Evolutionary conservation across 1,140 invertebrate species (phyloP), one percentile per base, ranked within the genome.

Genomic region (Goniozus legneri): DNA sequence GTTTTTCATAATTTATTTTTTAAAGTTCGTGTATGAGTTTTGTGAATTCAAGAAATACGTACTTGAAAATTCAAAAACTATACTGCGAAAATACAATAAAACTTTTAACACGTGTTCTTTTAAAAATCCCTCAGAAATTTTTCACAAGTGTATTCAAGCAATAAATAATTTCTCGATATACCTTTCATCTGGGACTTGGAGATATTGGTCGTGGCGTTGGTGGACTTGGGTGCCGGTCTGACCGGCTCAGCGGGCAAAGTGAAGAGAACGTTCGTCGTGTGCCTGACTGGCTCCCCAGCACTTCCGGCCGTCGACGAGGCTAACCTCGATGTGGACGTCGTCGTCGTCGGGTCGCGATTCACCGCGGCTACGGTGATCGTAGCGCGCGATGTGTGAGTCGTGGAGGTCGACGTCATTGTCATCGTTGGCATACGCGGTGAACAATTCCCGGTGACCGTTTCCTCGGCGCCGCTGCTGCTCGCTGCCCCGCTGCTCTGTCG

Each of bases 151-250:
- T n/a, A n/a, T n/a, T n/a, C n/a, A n/a, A n/a, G n/a, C n/a, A n/a
- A n/a, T n/a, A n/a, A n/a, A n/a, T n/a, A n/a, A n/a, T n/a, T n/a
- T n/a, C n/a, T n/a, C n/a, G n/a, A n/a, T 10, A 27, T 4, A 27
- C 84, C 85, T 73, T 86, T 86, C 86, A 89, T 87, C 61, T 89
- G 86, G 1, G 84, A 84, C 58, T 84, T 83, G 12, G 83, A 84
- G 50, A 88, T 86, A 44, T 77, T 71, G 0, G 80, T 80, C 64
- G 77, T 77, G 37, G 74, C 65, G 16, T 74, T 76, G 22, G 73
- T 76, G 71, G 59, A 20, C 24, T 54, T 31, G 13, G 67, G 22
- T 62, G 68, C 48, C 69, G 69, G 58, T 45, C 56, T 60, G 44
- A 63, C 61, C 15, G 67, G 59, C 43, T 67, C 54, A 2, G 63